These are phyloP conservation scores for Cenopis cana DNA, from an alignment of 2,888 invertebrate species.

Conservation along the genomic window DNA sequence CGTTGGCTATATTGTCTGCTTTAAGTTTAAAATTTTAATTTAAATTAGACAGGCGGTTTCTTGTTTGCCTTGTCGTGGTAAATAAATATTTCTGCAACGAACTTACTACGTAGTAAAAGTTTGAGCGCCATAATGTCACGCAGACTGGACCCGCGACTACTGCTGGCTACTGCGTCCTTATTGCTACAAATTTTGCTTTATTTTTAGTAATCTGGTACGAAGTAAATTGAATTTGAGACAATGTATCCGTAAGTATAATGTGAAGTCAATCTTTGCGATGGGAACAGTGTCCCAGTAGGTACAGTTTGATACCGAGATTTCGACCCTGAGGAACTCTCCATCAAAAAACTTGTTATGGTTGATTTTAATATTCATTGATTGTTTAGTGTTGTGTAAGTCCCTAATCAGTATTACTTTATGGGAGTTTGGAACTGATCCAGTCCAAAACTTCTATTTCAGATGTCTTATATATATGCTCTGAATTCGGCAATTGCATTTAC, in stretches of 20 bases:
- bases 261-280: conserved; percentile 1
- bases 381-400: background rate
- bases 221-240: conserved; percentile 21
- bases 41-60: no score
- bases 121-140: conserved; percentile 53
- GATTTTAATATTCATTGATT: background rate
- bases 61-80: no score
- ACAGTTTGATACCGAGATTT: conserved; percentile 1
- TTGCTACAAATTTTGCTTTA: conserved; percentile 48
- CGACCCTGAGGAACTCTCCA: background rate
- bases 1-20: background rate
- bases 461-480: background rate
- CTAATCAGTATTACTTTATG: background rate
- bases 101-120: conserved; percentile 30
- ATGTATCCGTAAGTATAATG: conserved; percentile 8
- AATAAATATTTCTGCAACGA: no score
- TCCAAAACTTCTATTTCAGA: background rate
- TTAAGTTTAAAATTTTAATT: no score
- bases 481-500: background rate
- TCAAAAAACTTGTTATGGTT: background rate
- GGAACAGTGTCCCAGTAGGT: background rate
- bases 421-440: background rate
- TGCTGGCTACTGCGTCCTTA: conserved; percentile 44
- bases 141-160: conserved; percentile 48
- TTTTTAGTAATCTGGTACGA: conserved; percentile 32